Percentiles rank a stretch among this genome's conserved stretches.
Evolutionary conservation across 2,797 vertebrate species (phyloP).

Genomic region (Tenualosa ilisha): DNA sequence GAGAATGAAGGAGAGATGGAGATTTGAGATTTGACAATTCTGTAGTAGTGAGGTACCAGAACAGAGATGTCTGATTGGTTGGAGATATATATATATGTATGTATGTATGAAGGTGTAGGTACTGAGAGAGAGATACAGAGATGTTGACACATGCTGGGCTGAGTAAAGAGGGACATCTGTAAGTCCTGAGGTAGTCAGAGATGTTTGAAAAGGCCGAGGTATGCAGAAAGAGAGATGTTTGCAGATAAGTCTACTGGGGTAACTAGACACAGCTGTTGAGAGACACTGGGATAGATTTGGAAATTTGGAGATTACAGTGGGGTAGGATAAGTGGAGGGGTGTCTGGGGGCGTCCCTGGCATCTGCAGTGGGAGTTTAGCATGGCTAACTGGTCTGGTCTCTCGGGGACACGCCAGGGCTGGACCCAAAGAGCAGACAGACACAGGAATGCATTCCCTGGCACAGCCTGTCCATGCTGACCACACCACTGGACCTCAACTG

Average conservation of each 20-base stretch:
- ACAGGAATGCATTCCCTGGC: background rate
- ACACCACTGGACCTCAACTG: background rate
- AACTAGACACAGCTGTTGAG: background rate
- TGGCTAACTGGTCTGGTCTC: too few species aligned
- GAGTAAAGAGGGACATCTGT: background rate
- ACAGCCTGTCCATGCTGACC: background rate
- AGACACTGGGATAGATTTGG: background rate
- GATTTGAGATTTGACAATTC: too few species aligned
- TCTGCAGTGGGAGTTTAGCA: background rate
- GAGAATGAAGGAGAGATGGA: too few species aligned
- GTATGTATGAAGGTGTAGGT: too few species aligned
- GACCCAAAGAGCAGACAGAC: too few species aligned
- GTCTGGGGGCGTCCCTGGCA: background rate
- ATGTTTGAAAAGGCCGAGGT: background rate
- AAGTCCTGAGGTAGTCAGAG: background rate
- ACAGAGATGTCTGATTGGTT: too few species aligned
- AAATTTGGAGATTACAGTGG: too few species aligned
- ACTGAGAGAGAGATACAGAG: background rate
- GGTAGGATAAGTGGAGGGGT: too few species aligned
- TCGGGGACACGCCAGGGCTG: too few species aligned
- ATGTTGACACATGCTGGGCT: background rate
- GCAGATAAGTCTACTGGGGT: background rate
- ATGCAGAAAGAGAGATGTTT: background rate
- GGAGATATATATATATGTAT: too few species aligned
- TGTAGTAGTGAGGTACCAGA: too few species aligned